Base-by-base conservation (phyloP, 2,797 vertebrate genomes). In the Acanthornis magna region DNA sequence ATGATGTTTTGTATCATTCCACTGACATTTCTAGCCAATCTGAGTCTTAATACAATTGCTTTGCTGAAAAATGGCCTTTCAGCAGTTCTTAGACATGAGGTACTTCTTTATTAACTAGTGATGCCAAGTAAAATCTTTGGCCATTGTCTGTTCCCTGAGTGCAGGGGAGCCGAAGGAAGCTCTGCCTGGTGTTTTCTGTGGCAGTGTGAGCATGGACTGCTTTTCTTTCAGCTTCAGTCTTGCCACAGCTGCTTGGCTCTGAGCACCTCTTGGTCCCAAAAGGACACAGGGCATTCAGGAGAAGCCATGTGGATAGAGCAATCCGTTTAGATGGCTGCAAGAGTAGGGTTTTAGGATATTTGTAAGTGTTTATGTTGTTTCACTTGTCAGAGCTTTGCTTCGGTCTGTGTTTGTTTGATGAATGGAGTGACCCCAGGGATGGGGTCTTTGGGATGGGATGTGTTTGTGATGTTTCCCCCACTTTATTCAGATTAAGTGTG, bases 1-100 rank as follows among this genome's bases (percentile, higher is more conserved):
- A 92, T 86, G 13, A 79, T 85, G 61, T 73, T 90, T 88, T 94
- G 76, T 88, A 16, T 93, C 70, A 81, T 94, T 90, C 77, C 53
- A 34, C 76, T 94, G 88, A 88, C 70, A 70, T 93, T 93, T 90
- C 71, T 84, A 91, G 73, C 77, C 82, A 88, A 47, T 90, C 45
- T 78, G 71, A 88, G 66, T 91, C 91, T 92, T 91, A 94, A 88
- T 90, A 34, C 71, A 93, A 82, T 88, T 93, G 76, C 74, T 93
- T 93, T 5, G 3, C 76, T 94, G 82, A 88, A 62, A 94, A 93
- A 94, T 51, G 60, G 29, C 81, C 74, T 91, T 88, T 92, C 89
- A 81, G 89, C 83, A 58, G 55, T 70, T 76, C 71, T 73, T 67
- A 65, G 94, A 57, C 42, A 42, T 86, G 60, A 95, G 45, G 51